Conservation (phyloP, 1,140 invertebrate species). For the Ruditapes philippinarum region DNA sequence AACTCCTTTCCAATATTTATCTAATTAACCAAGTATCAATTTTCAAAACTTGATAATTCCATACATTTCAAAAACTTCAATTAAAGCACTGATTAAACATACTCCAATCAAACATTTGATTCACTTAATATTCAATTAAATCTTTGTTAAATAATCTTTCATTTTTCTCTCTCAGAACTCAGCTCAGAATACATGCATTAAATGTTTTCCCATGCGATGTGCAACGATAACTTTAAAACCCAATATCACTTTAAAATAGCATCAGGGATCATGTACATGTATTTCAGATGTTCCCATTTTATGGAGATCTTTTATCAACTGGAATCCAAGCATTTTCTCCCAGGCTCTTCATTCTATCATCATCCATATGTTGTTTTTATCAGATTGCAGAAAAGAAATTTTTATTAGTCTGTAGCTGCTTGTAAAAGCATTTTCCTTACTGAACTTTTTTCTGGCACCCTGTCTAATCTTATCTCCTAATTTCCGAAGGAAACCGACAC, state of each 20-base stretch:
- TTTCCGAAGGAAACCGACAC: background rate
- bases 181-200: background rate
- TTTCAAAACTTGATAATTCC: no score
- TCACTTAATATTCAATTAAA: constrained; percentile 3
- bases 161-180: background rate
- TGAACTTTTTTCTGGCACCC: background rate
- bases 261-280: background rate
- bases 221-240: background rate
- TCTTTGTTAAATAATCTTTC: background rate
- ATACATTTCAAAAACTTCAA: no score
- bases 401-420: background rate
- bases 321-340: background rate
- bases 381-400: background rate
- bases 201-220: background rate
- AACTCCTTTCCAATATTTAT: no score
- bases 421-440: background rate
- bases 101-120: background rate
- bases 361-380: constrained; percentile 12
- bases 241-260: background rate
- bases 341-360: background rate
- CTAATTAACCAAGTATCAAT: no score
- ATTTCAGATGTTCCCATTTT: background rate
- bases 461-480: background rate
- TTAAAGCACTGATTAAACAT: no score
- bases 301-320: background rate